A percentile compares a stretch with the other conserved stretches of the same genome.
phyloP scores from a whole-genome alignment of 2,113 vertebrate species.

The Ictalurus furcatus region DNA sequence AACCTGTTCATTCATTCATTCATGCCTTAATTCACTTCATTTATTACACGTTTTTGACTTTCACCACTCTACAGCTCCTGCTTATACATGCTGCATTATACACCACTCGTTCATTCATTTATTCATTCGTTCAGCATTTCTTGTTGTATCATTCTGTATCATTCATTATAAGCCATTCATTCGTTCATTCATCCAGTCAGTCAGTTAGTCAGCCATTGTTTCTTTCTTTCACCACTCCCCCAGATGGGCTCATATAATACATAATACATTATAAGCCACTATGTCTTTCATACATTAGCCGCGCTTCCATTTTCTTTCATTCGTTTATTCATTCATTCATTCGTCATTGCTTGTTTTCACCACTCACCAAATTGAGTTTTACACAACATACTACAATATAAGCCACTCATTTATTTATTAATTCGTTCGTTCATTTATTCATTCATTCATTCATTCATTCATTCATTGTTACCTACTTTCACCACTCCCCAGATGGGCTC shows the following conservation, averaged over 20 bases:
- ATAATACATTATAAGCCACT: background rate
- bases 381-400: no score
- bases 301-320: no score
- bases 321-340: no score
- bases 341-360: no score
- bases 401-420: background rate
- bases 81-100: background rate
- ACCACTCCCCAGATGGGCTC: background rate
- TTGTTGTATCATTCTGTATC: background rate
- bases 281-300: background rate
- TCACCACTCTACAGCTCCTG: background rate
- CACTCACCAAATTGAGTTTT: no score
- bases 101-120: constrained; percentile 28
- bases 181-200: background rate
- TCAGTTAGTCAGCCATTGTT: background rate
- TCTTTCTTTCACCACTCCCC: background rate
- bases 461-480: background rate
- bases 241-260: background rate
- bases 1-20: background rate
- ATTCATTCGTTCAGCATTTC: background rate
- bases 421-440: background rate
- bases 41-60: background rate
- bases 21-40: background rate
- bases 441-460: background rate
- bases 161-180: background rate